Evolutionary conservation across 2,888 invertebrate genomes (phyloP).

Genomic region (Seira musarum): DNA sequence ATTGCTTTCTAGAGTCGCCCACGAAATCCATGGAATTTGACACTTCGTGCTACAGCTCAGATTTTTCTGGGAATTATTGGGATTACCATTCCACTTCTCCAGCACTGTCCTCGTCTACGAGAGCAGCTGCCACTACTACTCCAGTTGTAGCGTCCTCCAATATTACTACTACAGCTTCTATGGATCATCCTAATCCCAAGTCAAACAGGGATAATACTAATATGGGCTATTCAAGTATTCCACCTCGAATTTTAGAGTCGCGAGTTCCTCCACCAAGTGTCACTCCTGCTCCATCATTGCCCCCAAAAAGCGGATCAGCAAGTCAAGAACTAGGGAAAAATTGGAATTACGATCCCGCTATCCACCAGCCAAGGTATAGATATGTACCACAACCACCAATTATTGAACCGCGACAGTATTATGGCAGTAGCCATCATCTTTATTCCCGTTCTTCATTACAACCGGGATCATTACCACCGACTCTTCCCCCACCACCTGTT

Average conservation of each 20-base stretch:
- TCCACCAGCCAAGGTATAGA: slow-evolving; percentile 83
- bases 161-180: slow-evolving; percentile 37
- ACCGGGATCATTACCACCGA: slow-evolving; percentile 70
- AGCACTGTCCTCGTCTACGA: slow-evolving; percentile 50
- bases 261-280: slow-evolving; percentile 38
- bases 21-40: slow-evolving; percentile 66
- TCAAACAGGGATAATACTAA: slow-evolving; percentile 59
- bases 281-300: slow-evolving; percentile 32
- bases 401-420: slow-evolving; percentile 53
- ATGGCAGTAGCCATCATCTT: slow-evolving; percentile 38
- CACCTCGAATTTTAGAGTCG: slow-evolving; percentile 54
- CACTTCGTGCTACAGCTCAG: slow-evolving; percentile 62
- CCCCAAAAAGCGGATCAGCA: slow-evolving; percentile 41
- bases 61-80: slow-evolving; percentile 65
- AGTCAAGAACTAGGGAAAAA: slow-evolving; percentile 55
- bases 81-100: slow-evolving; percentile 64
- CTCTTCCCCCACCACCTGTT: slow-evolving; percentile 73
- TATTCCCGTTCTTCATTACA: slow-evolving; percentile 30
- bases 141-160: slow-evolving; percentile 2
- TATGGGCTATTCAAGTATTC: slow-evolving; percentile 53
- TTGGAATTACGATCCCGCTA: slow-evolving; percentile 80
- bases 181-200: slow-evolving; percentile 51
- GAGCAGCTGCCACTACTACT: slow-evolving; percentile 29
- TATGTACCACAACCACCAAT: slow-evolving; percentile 77
- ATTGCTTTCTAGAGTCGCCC: slow-evolving; percentile 68